Evolutionary conservation across 2,113 vertebrate genomes (phyloP), one percentile per base, ranked within the genome.

Genomic region (Ancistrus triradiatus): DNA sequence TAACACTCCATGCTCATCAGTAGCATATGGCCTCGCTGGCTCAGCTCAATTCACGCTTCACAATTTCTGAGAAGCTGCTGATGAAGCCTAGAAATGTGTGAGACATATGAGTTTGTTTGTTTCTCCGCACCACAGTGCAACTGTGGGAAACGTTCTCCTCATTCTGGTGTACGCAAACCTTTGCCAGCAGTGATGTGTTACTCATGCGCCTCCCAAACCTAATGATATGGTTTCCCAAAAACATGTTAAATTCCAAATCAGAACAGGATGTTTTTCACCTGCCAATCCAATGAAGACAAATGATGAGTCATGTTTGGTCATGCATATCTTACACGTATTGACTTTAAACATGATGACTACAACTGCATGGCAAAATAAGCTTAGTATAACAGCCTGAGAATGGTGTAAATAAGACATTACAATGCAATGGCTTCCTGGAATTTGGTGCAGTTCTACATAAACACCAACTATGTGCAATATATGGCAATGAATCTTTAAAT

Each of bases 81-180:
- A 38, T 22, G 13, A 31, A 57, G 51, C 42, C 25, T 31, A 35
- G 21, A 68, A 72, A 72, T 61, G 59, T 75, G 69, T 15, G 3
- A 37, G 46, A 50, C 66, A 61, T 63, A 70, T 72, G 67, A 56
- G 42, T 55, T 51, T 40, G 38, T 53, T 77, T 59, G 38, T 49
- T 74, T 55, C 28, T 33, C 43, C 38, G 21, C 43, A 55, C 24
- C 53, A 50, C 31, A 25, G 21, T 40, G 47, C n/a, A 43, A 61
- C 37, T 44, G 13, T 56, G 15, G 42, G 40, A 42, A 73, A 48
- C 44, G 52, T 40, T 57, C 10, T 14, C 7, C 28, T 66, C 24
- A 35, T 60, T 69, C 17, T 35, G 18, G 33, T 49, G 33, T 21
- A 28, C 13, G 38, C 25, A 53, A 17, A 31, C 37, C 44, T 65